These are phyloP conservation scores for Tetragnatha versicolor DNA, from an alignment of 1,140 invertebrate species.

Conservation along the genomic window DNA sequence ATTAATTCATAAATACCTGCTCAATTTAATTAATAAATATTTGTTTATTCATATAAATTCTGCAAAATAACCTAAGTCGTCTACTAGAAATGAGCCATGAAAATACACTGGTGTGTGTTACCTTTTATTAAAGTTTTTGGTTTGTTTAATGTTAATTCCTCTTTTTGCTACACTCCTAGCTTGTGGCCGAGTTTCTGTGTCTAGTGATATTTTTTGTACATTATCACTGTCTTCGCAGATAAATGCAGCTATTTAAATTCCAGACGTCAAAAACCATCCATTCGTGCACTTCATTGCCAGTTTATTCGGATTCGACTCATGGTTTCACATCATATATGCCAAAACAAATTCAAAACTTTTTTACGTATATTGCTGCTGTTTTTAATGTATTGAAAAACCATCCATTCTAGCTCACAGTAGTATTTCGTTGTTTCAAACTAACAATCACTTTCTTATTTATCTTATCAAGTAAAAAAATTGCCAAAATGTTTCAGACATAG, in stretches of 20 bases:
- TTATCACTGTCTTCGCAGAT: background rate
- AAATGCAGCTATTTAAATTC: slow-evolving; percentile 32
- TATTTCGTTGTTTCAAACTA: slow-evolving; percentile 29
- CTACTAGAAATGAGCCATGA: no score
- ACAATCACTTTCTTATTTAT: slow-evolving; percentile 23
- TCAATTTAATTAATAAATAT: no score
- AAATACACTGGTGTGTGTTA: slow-evolving; percentile 7
- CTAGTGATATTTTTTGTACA: background rate
- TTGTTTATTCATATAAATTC: no score
- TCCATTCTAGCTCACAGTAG: slow-evolving; percentile 35
- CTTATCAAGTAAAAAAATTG: slow-evolving; percentile 5
- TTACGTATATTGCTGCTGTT: slow-evolving; percentile 33
- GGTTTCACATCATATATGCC: slow-evolving; percentile 33
- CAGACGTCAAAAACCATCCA: slow-evolving; percentile 30
- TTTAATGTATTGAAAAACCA: slow-evolving; percentile 41
- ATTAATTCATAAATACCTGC: no score
- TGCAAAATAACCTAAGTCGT: no score
- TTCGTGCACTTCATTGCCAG: slow-evolving; percentile 37
- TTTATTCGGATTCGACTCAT: slow-evolving; percentile 4
- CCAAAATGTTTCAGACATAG: slow-evolving; percentile 10
- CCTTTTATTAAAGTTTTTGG: slow-evolving; percentile 20
- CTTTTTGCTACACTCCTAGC: slow-evolving; percentile 7
- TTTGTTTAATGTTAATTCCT: background rate
- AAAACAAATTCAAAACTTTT: slow-evolving; percentile 30
- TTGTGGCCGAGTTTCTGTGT: background rate